These are phyloP conservation scores for Sanderia malayensis DNA, from an alignment of 30 jellyfish, hydroid and myxozoan genomes.

Conservation along the genomic window DNA sequence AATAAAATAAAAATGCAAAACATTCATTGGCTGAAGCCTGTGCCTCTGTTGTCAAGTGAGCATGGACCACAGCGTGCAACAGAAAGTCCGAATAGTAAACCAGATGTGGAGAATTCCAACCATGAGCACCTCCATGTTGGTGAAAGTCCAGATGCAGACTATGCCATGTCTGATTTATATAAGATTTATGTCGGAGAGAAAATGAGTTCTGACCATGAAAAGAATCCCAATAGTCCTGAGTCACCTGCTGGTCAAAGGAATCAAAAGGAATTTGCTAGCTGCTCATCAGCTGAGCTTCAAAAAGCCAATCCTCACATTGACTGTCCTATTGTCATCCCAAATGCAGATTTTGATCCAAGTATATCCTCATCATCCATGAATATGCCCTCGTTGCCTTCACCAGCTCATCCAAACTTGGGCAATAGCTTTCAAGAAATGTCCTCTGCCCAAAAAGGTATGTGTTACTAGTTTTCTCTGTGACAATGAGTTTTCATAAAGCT, in stretches of 20 bases:
- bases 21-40: constrained; percentile 68
- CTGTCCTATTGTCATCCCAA: constrained; percentile 98
- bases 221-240: constrained; percentile 31
- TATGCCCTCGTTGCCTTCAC: constrained; percentile 49
- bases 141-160: constrained; percentile 45
- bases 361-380: constrained; percentile 50
- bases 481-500: too few species aligned
- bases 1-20: constrained; percentile 72
- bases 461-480: too few species aligned
- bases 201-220: constrained; percentile 22
- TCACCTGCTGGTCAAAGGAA: constrained; percentile 3
- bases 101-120: constrained; percentile 14
- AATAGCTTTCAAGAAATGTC: not conserved
- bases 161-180: constrained; percentile 67
- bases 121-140: constrained; percentile 13
- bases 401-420: constrained; percentile 22
- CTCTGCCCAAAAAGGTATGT: constrained; percentile 1
- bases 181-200: constrained; percentile 69
- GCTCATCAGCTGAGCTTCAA: constrained; percentile 82
- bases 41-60: constrained; percentile 78
- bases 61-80: constrained; percentile 70
- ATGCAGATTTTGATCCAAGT: constrained; percentile 94
- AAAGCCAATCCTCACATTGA: constrained; percentile 89
- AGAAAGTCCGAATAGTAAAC: constrained; percentile 57
- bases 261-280: constrained; percentile 34